A percentile compares a stretch with the other conserved stretches of the same genome.
phyloP scores from a whole-genome alignment of 2,888 invertebrate genomes.

The Sepioteuthis lessoniana region DNA sequence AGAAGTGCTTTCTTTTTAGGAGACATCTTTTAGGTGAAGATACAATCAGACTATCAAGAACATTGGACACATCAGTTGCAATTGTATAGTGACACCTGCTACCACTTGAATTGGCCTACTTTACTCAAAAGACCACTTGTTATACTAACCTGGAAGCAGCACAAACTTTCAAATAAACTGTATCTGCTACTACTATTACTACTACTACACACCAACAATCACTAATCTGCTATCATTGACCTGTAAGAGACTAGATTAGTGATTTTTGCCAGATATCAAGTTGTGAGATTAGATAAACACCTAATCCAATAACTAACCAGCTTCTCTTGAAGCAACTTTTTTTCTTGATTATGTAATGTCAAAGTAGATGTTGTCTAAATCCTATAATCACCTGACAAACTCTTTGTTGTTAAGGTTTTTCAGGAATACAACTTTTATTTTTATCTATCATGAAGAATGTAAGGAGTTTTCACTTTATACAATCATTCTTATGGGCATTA shows the following conservation, averaged over 20 bases:
- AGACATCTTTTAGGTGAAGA: neutral
- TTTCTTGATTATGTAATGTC: neutral
- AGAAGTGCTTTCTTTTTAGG: neutral
- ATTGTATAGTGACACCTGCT: neutral
- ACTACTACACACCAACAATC: neutral
- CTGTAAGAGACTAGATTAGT: neutral
- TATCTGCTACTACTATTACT: neutral
- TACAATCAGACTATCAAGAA: neutral
- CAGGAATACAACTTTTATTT: neutral
- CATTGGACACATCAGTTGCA: neutral
- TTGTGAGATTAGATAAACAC: neutral
- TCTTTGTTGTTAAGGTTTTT: neutral
- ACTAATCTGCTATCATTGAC: neutral
- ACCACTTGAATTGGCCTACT: neutral
- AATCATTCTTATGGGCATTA: no score
- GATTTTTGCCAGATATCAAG: neutral
- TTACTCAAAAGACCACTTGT: neutral
- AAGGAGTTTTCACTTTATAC: no score
- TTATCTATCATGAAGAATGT: no score
- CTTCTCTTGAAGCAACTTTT: neutral
- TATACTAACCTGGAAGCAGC: neutral
- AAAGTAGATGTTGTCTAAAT: neutral
- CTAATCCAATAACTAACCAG: neutral
- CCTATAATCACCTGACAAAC: neutral
- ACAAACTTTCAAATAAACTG: neutral